Evolutionary conservation across 1,140 invertebrate species (phyloP), one percentile per base, ranked within the genome.

Genomic region (Portunus trituberculatus): DNA sequence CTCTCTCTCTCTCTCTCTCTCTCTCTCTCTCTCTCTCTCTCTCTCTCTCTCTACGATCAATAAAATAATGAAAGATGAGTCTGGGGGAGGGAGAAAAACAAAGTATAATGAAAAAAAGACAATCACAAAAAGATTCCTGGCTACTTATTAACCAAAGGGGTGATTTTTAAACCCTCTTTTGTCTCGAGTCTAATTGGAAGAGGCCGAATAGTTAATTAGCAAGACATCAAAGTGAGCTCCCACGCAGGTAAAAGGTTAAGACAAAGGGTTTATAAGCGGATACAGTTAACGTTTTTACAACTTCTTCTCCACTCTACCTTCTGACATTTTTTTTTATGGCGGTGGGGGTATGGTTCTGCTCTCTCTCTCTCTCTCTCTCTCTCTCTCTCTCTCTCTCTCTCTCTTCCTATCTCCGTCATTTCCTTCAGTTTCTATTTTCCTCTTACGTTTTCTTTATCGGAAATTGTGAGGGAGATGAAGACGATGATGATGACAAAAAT

Each of bases 91-190:
- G 16, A 59, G 16, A 59, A 12, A 76, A 76, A 76, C 67, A 39
- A 59, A 39, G 39, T 39, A 39, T 6, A 39, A 2, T 39, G 39
- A 39, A n/a, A 76, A 76, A 76, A 25, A 76, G 6, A 31, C 93
- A 45, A 89, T 67, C 93, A 90, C 25, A 16, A 45, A 76, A 94
- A 90, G 82, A 82, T 25, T 4, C 86, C 89, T 28, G 32, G 93
- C 93, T 94, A 94, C 93, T 94, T 94, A 94, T 94, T 94, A 94
- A 94, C 93, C 93, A 94, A 90, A 94, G 93, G 89, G 45, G 32
- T n/a, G 25, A 20, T 93, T 94, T 94, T 94, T 31, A 31, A 89
- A 89, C 45, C 28, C 86, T 94, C 93, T 94, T 94, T 94, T 94
- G 93, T 90, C 86, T 94, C 86, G 32, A 82, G 52, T 94, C 87